Evolutionary conservation across 2,888 invertebrate genomes (phyloP).

Genomic region (Diarsia mendica): DNA sequence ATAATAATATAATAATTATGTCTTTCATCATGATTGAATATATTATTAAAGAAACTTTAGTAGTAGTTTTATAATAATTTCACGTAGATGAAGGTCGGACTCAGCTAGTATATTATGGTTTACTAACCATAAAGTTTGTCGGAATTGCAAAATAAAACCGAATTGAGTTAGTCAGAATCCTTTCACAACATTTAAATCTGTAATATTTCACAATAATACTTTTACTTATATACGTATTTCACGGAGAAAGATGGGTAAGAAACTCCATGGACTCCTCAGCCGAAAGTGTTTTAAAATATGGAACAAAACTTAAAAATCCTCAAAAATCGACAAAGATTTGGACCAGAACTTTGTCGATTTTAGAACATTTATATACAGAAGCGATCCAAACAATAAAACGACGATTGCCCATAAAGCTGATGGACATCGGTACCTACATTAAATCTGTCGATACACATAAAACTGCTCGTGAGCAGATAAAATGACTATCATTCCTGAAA

Average conservation of each 20-base stretch:
- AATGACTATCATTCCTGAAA: slow-evolving; percentile 54
- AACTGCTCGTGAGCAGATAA: slow-evolving; percentile 56
- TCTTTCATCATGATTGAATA: no score
- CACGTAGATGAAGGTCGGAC: no score
- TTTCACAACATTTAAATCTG: no score
- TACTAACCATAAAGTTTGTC: no score
- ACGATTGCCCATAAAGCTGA: slow-evolving; percentile 60
- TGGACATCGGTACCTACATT: slow-evolving; percentile 44
- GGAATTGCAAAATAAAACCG: no score
- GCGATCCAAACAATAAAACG: slow-evolving; percentile 45
- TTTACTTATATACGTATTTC: no score
- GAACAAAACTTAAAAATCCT: background rate
- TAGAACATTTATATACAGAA: slow-evolving; percentile 22
- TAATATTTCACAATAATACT: no score
- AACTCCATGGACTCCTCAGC: background rate
- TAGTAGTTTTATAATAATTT: no score
- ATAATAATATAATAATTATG: no score
- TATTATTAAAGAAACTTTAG: no score
- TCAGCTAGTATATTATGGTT: no score
- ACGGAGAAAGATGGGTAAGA: background rate
- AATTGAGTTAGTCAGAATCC: no score
- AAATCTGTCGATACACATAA: slow-evolving; percentile 60
- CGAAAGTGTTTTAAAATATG: background rate
- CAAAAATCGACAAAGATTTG: background rate
- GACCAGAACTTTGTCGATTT: slow-evolving; percentile 8